Percentiles rank a stretch among this genome's conserved stretches.
Evolutionary conservation across 2,113 vertebrate genomes (phyloP).

Genomic region (Podocnemis expansa): DNA sequence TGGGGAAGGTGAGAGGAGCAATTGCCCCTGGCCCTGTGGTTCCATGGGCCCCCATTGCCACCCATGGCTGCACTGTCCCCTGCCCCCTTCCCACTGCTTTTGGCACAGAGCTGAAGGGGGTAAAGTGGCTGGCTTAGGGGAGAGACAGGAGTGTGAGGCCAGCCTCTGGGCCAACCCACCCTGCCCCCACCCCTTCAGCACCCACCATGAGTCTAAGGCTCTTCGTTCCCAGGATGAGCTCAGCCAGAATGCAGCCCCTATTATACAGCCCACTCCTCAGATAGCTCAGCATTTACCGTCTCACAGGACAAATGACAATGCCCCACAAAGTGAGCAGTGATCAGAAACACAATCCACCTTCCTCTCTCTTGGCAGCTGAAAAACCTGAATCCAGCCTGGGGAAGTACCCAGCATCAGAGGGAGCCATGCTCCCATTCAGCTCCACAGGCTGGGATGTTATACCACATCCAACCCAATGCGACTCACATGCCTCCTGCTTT

Average conservation of each 20-base stretch:
- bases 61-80: too few relatives aligned
- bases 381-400: background rate
- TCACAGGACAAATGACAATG: background rate
- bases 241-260: too few relatives aligned
- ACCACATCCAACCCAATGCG: background rate
- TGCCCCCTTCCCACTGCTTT: too few relatives aligned
- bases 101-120: too few relatives aligned
- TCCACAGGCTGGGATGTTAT: background rate
- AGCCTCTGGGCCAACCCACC: too few relatives aligned
- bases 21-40: too few relatives aligned
- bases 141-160: too few relatives aligned
- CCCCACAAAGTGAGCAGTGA: background rate
- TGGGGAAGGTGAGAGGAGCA: too few relatives aligned
- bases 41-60: too few relatives aligned
- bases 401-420: accelerated
- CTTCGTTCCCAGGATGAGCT: background rate
- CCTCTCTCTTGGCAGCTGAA: background rate
- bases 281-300: background rate
- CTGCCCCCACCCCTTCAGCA: background rate
- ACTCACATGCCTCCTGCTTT: slow-evolving; percentile 39
- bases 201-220: background rate
- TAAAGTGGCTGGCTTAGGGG: too few relatives aligned
- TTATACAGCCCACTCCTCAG: background rate
- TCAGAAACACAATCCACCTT: background rate
- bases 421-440: background rate